phyloP scores from a whole-genome alignment of 92 coral and sea anemone genomes.

The Siderastrea siderea region DNA sequence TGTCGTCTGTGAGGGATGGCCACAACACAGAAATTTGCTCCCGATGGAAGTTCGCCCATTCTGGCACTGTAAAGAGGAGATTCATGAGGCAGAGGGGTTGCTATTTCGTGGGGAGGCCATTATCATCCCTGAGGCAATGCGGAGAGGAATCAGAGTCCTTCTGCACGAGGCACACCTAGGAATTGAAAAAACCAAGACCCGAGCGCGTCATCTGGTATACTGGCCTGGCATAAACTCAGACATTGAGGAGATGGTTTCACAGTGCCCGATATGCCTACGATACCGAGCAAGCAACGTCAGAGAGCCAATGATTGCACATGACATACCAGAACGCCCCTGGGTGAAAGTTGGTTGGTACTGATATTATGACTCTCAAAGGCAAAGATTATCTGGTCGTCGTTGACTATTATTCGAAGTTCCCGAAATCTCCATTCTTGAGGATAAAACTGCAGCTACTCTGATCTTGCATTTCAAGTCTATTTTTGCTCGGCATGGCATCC shows the following conservation, averaged over 20 bases:
- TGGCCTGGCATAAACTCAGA: conserved; percentile 55
- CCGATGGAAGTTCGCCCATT: not conserved
- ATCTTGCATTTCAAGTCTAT: not conserved
- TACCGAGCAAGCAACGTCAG: not conserved
- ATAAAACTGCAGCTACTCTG: not conserved
- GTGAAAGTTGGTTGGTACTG: conserved; percentile 18
- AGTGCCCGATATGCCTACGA: conserved; percentile 28
- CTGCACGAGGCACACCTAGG: conserved; percentile 37
- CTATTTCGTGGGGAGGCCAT: conserved; percentile 43
- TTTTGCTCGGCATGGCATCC: conserved; percentile 24
- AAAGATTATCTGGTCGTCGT: conserved; percentile 26
- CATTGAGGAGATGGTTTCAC: conserved; percentile 40
- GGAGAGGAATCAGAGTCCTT: conserved; percentile 23
- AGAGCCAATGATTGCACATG: conserved; percentile 5
- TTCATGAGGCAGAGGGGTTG: conserved; percentile 37
- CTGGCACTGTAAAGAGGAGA: conserved; percentile 27
- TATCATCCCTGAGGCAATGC: conserved; percentile 36
- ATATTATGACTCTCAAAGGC: conserved; percentile 10
- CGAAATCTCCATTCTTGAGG: not conserved
- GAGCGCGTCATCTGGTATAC: conserved; percentile 29
- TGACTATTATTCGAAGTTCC: conserved; percentile 4
- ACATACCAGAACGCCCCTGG: conserved; percentile 22
- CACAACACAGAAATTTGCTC: too few species aligned
- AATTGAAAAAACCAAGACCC: conserved; percentile 29
- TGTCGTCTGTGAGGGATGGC: too few species aligned